Evolutionary conservation across 2,797 vertebrate genomes (phyloP), one percentile per base, ranked within the genome.

Genomic region (Cossypha caffra): DNA sequence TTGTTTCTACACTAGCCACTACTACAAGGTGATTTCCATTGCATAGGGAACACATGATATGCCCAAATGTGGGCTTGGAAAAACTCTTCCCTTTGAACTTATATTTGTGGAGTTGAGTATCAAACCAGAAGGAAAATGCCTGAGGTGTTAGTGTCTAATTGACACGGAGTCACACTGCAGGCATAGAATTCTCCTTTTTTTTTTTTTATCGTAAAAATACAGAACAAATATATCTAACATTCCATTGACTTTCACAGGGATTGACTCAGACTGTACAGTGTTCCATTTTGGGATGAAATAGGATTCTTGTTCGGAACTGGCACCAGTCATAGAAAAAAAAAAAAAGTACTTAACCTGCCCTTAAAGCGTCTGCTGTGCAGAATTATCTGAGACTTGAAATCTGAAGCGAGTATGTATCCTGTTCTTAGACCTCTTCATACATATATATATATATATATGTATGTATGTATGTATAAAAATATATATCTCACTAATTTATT

Each of bases 141-240:
- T 85, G 81, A 91, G 92, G 92, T 86, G 91, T 76, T 93, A 76
- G 33, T 92, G 54, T 91, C 86, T 95, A 89, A 92, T 87, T 97
- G 90, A 77, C 94, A 75, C 62, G 50, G 90, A 96, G 47, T 93
- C 86, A 69, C 35, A 62, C 76, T 66, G 82, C 43, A 86, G 73
- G 82, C 66, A 29, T 33, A 42, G 45, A 71, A 67, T 71, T 82
- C 86, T 47, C 31, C 68, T 67, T 87, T 63, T n/a, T 52, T n/a
- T 52, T 84, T 95, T 55, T 79, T 90, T 47, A 77, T 87, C 17
- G 1, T 83, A 80, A 89, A 90, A 95, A 71, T 77, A 54, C 42
- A 87, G 82, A 82, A 64, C 64, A 92, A 87, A 76, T 71, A 10
- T 74, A 80, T 79, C 48, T 57, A 29, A 94, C 3, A 2, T 94